These are phyloP conservation scores for Asobara japonica DNA, from an alignment of 1,140 invertebrate genomes.

Conservation along the genomic window DNA sequence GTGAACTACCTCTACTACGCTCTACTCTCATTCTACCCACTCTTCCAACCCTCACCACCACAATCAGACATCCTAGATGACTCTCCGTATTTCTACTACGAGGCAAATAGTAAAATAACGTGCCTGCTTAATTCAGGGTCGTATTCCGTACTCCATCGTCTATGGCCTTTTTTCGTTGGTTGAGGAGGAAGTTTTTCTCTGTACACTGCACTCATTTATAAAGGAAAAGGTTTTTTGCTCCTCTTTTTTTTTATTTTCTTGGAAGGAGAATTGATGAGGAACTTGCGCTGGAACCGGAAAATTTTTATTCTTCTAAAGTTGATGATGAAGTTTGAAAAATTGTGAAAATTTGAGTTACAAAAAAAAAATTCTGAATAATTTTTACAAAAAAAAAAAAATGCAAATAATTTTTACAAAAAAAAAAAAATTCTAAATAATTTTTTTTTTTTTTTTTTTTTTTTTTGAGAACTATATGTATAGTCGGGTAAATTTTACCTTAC, in stretches of 20 bases:
- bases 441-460: no score
- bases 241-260: slow-evolving; percentile 4
- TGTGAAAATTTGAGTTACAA: no score
- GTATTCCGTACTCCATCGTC: background rate
- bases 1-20: slow-evolving; percentile 20
- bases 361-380: no score
- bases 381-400: no score
- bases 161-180: background rate
- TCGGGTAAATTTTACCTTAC: no score
- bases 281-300: background rate
- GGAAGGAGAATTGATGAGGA: background rate
- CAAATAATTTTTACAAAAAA: no score
- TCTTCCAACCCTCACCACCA: slow-evolving; percentile 46
- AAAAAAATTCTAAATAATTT: no score
- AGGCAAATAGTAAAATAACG: slow-evolving; percentile 14
- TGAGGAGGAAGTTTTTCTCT: slow-evolving; percentile 8
- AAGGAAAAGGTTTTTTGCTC: background rate
- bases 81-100: background rate
- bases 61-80: slow-evolving; percentile 46
- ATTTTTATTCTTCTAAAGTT: no score
- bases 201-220: background rate
- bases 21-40: slow-evolving; percentile 53
- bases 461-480: no score
- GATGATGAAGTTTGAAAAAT: no score
- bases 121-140: slow-evolving; percentile 10